These are phyloP conservation scores for Peromyscus leucopus DNA, from an alignment of 2,113 vertebrate genomes.

Conservation along the genomic window DNA sequence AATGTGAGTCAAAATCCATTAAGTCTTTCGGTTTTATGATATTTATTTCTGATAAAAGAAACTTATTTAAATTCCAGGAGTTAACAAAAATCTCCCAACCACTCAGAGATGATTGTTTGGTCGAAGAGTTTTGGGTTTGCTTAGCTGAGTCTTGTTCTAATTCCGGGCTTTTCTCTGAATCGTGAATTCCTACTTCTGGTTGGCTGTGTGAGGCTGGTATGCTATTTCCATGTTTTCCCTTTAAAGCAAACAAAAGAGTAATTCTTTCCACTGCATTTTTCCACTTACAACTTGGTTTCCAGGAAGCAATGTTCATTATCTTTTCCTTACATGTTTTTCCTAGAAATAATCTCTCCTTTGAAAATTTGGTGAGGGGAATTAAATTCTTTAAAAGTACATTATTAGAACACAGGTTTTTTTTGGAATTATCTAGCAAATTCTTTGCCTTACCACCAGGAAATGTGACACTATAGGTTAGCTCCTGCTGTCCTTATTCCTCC, in stretches of 20 bases:
- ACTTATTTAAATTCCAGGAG: neutral
- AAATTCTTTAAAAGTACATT: neutral
- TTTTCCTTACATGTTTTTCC: neutral
- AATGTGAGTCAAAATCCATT: neutral
- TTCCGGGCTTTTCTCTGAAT: neutral
- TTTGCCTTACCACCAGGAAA: neutral
- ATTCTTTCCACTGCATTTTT: neutral
- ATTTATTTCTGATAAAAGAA: neutral
- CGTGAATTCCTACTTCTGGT: neutral
- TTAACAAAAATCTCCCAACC: neutral
- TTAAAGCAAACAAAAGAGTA: neutral
- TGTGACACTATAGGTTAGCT: neutral
- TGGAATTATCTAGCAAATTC: neutral
- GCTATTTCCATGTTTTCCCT: neutral
- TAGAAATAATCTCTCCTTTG: neutral
- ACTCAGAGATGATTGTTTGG: constrained; percentile 27
- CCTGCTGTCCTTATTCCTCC: too few species aligned
- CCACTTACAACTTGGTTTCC: neutral
- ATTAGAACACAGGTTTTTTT: neutral
- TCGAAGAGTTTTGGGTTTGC: neutral
- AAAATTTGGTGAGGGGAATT: neutral
- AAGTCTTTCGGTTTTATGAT: too few species aligned
- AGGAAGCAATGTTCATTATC: neutral
- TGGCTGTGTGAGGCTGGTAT: neutral
- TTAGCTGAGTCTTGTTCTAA: neutral